These are phyloP conservation scores for Panzeria rudis DNA, from an alignment of 2,888 invertebrate species.

Conservation along the genomic window DNA sequence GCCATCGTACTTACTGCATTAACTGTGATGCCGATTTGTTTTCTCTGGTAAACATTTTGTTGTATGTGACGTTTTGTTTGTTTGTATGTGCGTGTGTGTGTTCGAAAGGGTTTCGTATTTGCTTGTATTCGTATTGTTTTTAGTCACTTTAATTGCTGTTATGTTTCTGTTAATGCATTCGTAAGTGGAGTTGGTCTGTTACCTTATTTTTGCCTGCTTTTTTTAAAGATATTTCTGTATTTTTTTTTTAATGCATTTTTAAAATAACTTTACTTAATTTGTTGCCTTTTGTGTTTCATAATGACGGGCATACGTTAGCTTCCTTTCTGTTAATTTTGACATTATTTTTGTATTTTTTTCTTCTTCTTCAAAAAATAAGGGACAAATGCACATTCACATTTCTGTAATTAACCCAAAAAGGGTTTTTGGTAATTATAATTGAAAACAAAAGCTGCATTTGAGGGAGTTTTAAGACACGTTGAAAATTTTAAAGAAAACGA, in stretches of 20 bases:
- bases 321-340: slow-evolving; percentile 67
- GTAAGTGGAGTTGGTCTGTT: slow-evolving; percentile 56
- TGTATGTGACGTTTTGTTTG: slow-evolving; percentile 33
- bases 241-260: slow-evolving; percentile 66
- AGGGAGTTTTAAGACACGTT: not conserved
- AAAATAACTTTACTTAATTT: slow-evolving; percentile 71
- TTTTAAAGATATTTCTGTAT: slow-evolving; percentile 33
- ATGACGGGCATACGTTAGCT: slow-evolving; percentile 63
- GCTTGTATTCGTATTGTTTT: slow-evolving; percentile 53
- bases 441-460: not conserved
- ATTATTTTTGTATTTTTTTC: slow-evolving; percentile 51
- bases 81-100: too few species aligned
- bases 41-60: slow-evolving; percentile 43
- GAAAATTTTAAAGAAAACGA: too few species aligned
- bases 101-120: slow-evolving; percentile 49
- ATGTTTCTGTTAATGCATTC: slow-evolving; percentile 54
- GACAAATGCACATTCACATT: slow-evolving; percentile 57
- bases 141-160: slow-evolving; percentile 59
- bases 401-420: slow-evolving; percentile 37
- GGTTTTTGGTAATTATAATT: not conserved
- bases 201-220: slow-evolving; percentile 31
- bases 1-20: not conserved
- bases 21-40: slow-evolving; percentile 60
- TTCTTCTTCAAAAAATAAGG: slow-evolving; percentile 18
- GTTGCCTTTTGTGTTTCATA: slow-evolving; percentile 67